Evolutionary conservation across 64 coral and sea anemone species (phyloP).

Genomic region (Acropora yongei): DNA sequence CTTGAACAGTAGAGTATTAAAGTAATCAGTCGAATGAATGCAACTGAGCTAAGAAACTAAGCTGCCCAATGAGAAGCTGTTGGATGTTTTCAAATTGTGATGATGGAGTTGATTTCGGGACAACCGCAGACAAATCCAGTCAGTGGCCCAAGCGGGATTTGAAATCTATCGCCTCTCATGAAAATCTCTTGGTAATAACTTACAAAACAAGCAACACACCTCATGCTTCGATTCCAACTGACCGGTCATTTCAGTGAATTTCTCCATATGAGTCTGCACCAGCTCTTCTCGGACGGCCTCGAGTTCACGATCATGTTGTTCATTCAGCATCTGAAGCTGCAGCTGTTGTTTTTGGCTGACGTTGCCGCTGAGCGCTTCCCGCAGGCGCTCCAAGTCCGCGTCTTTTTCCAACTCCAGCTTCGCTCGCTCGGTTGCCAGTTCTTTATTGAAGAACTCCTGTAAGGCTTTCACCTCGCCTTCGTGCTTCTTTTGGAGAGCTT

Average conservation of each 20-base stretch:
- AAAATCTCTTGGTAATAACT: too few species aligned
- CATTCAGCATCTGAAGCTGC: constrained; percentile 85
- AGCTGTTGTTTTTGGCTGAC: constrained; percentile 89
- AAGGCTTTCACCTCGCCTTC: constrained; percentile 73
- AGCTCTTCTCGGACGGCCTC: constrained; percentile 85
- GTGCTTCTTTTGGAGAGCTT: constrained; percentile 49
- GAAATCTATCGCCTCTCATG: too few species aligned
- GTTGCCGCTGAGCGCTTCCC: constrained; percentile 78
- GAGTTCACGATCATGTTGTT: constrained; percentile 93
- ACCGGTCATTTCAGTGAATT: constrained; percentile 93
- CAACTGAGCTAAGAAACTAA: too few species aligned
- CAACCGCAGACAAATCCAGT: too few species aligned
- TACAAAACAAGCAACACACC: constrained; percentile 40
- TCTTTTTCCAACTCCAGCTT: constrained; percentile 81
- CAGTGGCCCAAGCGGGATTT: too few species aligned
- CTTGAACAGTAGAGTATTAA: too few species aligned
- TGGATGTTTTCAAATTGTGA: too few species aligned
- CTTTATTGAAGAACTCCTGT: constrained; percentile 64
- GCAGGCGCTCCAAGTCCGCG: constrained; percentile 66
- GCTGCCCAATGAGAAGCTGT: too few species aligned
- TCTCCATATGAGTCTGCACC: constrained; percentile 95
- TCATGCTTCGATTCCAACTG: constrained; percentile 81
- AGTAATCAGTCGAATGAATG: too few species aligned
- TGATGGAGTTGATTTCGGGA: too few species aligned
- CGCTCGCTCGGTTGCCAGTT: constrained; percentile 59